Evolutionary conservation across 1,140 invertebrate genomes (phyloP), one percentile per base, ranked within the genome.

Genomic region (Sminthurinus signatus): DNA sequence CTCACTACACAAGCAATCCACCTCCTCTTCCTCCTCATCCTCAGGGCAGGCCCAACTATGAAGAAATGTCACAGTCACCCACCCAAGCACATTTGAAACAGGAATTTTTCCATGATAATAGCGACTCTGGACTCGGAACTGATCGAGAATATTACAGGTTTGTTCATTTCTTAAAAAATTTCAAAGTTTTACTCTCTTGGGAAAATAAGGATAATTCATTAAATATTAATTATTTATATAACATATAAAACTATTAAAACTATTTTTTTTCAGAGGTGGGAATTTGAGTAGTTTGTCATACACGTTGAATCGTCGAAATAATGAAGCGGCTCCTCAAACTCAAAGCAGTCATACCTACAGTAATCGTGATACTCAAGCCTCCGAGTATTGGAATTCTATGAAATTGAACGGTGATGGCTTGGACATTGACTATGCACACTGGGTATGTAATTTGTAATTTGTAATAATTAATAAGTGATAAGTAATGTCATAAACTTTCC

Each of bases 81-180:
- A 60, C 62, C 15, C 54, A 66, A 15, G 68, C 65, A 51, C 66
- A 61, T 59, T 61, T 67, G 31, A 68, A 65, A 61, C 62, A 62
- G n/a, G 65, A 71, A 50, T 65, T 61, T 23, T 62, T 64, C 36
- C 72, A 73, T 52, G 72, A 74, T 48, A 71, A 74, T 39, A 70
- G 67, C 28, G 73, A 74, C 50, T 74, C 73, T n/a, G 73, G 73
- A 12, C 56, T 74, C n/a, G 72, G 73, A 29, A 70, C 73, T 1
- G 73, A 73, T 58, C 72, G 73, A 28, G 73, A 74, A 43, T 73
- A 73, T 60, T 70, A 70, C 65, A 65, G 50, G 67, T 65, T 23
- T 10, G 59, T 44, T n/a, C n/a, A n/a, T n/a, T n/a, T n/a, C n/a
- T n/a, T n/a, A n/a, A n/a, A n/a, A n/a, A n/a, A n/a, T n/a, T n/a